These are phyloP conservation scores for Carterocephalus palaemon DNA, from an alignment of 2,888 invertebrate species.

Conservation along the genomic window DNA sequence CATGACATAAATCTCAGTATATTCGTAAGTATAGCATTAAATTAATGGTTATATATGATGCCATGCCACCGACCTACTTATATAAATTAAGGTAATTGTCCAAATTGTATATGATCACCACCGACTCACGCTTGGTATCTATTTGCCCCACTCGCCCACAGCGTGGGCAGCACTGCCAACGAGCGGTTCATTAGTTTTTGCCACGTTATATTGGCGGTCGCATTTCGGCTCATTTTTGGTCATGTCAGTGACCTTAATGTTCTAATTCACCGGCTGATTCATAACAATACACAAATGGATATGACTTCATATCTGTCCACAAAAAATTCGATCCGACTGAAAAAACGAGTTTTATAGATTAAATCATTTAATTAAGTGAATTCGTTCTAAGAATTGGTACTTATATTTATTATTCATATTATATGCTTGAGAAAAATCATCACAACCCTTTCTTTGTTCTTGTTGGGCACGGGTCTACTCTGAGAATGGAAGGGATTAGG, in stretches of 20 bases:
- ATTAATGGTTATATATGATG: conserved; percentile 12
- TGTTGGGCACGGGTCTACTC: too few relatives aligned
- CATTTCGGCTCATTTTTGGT: too few relatives aligned
- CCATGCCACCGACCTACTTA: conserved; percentile 44
- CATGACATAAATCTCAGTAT: too few relatives aligned
- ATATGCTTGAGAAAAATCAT: too few relatives aligned
- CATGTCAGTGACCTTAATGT: conserved; percentile 3
- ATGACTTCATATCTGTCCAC: conserved; percentile 1
- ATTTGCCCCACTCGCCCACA: background rate
- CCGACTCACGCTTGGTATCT: conserved; percentile 23
- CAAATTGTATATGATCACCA: conserved; percentile 42
- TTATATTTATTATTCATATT: too few relatives aligned
- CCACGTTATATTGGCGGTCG: too few relatives aligned
- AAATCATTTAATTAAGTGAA: too few relatives aligned
- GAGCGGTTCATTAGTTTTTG: conserved; percentile 2
- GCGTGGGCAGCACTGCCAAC: background rate
- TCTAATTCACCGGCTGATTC: conserved; percentile 2
- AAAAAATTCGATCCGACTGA: background rate
- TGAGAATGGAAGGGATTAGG: too few relatives aligned
- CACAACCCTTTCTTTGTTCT: too few relatives aligned
- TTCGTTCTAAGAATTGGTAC: too few relatives aligned
- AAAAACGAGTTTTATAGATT: too few relatives aligned
- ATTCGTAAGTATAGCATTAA: conserved; percentile 5
- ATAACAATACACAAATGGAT: conserved; percentile 4
- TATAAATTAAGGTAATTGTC: conserved; percentile 51